Base-by-base conservation (phyloP, 2,888 invertebrate genomes). In the Sesia bembeciformis region DNA sequence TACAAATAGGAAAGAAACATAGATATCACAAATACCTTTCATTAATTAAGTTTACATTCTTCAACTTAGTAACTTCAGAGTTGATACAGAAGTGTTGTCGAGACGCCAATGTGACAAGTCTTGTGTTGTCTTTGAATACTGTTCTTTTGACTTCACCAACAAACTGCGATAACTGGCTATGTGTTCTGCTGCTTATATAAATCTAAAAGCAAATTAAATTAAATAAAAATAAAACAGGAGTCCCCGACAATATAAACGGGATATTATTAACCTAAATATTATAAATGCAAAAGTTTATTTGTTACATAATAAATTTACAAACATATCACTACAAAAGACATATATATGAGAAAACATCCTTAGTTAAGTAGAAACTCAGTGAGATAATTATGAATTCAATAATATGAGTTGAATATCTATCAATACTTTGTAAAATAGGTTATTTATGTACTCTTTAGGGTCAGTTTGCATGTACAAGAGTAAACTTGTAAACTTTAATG, bases 81-180 rank as follows among this genome's bases (percentile, higher is more conserved):
- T 99, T 98, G 49, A 98, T 93, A 75, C 99, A 99, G 62, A 96
- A 93, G 74, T 95, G 97, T 76, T 96, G 96, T 54, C 98, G 91
- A 0, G 98, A 98, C n/a, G 96, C 97, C 40, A 98, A 85, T 4
- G 97, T 93, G 0, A 96, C 92, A 3, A 96, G 93, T 57, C 96
- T 92, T 3, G 95, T 90, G 54, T 93, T 83, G 38, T 93, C 87
- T 4, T 91, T 92, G 74, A 93, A 97, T 0, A 93, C 91, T 55
- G 97, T 98, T 69, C 94, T 94, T 63, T 94, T 93, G 3, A 99
- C 92, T 90, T 99, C 99, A 51, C 94, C 92, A n/a, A 98, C 93
- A 82, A 99, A 96, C 80, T 99, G 99, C 0, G 96, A 92, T 49
- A 99, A 81, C 76, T 99, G 99, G 1, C 99, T 98, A 81, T 99